Conservation (phyloP, 2,797 vertebrate genomes). For the Lepus oiostolus region DNA sequence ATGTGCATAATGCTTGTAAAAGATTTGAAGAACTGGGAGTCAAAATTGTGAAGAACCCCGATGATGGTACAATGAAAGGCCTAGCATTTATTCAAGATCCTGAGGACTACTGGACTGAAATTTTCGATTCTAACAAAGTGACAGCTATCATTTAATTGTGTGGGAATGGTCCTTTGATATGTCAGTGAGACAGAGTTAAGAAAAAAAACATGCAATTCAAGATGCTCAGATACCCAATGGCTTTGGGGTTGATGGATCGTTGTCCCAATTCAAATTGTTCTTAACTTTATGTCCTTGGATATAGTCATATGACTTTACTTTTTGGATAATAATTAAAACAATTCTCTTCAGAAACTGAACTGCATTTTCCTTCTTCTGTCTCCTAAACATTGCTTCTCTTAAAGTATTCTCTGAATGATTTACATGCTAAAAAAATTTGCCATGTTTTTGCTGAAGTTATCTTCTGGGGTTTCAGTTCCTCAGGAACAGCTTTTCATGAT, state of each 20-base stretch:
- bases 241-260: not conserved
- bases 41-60: constrained; percentile 97
- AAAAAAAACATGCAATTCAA: constrained; percentile 19
- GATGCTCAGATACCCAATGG: constrained; percentile 15
- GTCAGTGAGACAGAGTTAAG: not conserved
- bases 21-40: constrained; percentile 97
- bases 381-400: constrained; percentile 49
- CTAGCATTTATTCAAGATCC: constrained; percentile 99
- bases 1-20: constrained; percentile 93
- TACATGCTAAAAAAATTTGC: constrained; percentile 36
- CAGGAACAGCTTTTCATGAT: constrained; percentile 72
- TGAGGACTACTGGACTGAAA: constrained; percentile 99
- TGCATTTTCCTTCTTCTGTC: constrained; percentile 19
- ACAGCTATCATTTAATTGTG: constrained; percentile 89
- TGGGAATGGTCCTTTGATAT: constrained; percentile 12
- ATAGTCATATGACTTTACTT: constrained; percentile 53
- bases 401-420: constrained; percentile 70
- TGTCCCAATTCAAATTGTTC: constrained; percentile 43
- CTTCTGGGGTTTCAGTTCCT: constrained; percentile 76
- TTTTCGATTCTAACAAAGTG: constrained; percentile 97
- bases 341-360: constrained; percentile 35
- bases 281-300: constrained; percentile 77
- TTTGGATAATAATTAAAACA: constrained; percentile 69
- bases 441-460: constrained; percentile 50
- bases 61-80: constrained; percentile 99